Percentiles rank a stretch among this genome's conserved stretches.
Conservation (phyloP, 2,797 vertebrate species). For the Chrysolophus pictus region DNA sequence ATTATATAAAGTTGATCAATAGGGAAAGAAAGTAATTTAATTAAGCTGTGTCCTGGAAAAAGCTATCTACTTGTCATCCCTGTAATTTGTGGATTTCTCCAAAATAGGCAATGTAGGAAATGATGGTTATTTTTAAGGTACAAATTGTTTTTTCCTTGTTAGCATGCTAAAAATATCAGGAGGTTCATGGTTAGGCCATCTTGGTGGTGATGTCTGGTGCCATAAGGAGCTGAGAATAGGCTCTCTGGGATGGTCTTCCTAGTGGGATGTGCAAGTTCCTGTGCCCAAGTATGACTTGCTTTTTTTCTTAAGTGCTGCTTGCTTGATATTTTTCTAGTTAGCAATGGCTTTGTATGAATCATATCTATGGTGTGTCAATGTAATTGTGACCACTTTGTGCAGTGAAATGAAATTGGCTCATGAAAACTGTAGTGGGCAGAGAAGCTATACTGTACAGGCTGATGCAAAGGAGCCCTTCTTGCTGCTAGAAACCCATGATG, state of each 20-base stretch:
- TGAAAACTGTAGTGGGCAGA: neutral
- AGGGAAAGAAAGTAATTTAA: conserved; percentile 5
- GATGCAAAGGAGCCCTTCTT: neutral
- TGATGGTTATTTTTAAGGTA: conserved; percentile 5
- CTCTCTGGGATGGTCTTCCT: neutral
- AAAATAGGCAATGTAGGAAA: neutral
- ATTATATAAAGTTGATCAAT: conserved; percentile 17
- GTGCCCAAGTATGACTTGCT: neutral
- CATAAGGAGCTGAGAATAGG: neutral
- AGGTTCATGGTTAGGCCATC: neutral
- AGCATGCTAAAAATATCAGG: neutral
- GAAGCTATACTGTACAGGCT: neutral
- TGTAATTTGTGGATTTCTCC: neutral
- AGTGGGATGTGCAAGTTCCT: neutral
- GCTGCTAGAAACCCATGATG: neutral
- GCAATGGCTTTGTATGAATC: neutral
- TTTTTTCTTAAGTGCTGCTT: neutral
- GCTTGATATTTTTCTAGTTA: neutral
- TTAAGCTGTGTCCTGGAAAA: conserved; percentile 4
- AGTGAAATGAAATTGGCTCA: fast-evolving
- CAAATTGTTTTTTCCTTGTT: conserved; percentile 7
- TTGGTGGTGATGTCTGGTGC: neutral
- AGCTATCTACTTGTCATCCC: neutral
- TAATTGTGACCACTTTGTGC: neutral
- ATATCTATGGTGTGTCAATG: neutral